Base-by-base conservation (phyloP, 2,797 vertebrate species). In the Euthynnus affinis region DNA sequence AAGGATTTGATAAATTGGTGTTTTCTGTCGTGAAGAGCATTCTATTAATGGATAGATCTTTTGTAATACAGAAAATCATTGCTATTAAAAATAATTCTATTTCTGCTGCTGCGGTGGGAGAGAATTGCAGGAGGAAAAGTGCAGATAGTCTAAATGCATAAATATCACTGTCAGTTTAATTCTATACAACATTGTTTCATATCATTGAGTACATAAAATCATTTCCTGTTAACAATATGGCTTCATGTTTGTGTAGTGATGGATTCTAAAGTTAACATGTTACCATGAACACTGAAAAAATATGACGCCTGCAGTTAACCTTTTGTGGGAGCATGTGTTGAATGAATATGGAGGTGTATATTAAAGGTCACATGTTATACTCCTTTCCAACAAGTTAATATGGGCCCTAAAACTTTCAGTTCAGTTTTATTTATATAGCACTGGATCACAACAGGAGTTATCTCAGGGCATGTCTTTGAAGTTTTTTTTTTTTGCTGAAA, bases 161-260 rank as follows among this genome's bases (percentile, higher is more conserved):
- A 68, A 74, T 80, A 70, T 46, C 23, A 40, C 15, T 48, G 73
- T 14, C 32, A 37, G 37, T 65, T 56, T 62, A 51, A 25, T 61
- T 79, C 29, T 62, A 66, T 56, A 56, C 40, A 60, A 32, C 56
- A 60, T 40, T 8, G 23, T 75, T 56, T 71, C 55, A 65, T 73
- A 60, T 49, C 48, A 34, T 37, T 57, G 37, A 71, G 53, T 64
- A 7, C 15, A 0, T 66, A 22, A 64, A 73, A 78, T 51, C 7
- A 66, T 74, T 76, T 85, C 73, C 67, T 58, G 13, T 66, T 60
- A 72, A 61, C 44, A 61, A 68, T 78, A 81, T 62, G 32, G 23
- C 77, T 22, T 62, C 7, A 20, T 63, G 64, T 82, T 60, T 18
- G 59, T 32, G 40, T 64, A 46, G 18, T 9, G 23, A 51, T 53